Percentiles rank a stretch among this genome's conserved stretches.
Evolutionary conservation across 1,140 invertebrate species (phyloP).

Genomic region (Hypsibius dujardini): DNA sequence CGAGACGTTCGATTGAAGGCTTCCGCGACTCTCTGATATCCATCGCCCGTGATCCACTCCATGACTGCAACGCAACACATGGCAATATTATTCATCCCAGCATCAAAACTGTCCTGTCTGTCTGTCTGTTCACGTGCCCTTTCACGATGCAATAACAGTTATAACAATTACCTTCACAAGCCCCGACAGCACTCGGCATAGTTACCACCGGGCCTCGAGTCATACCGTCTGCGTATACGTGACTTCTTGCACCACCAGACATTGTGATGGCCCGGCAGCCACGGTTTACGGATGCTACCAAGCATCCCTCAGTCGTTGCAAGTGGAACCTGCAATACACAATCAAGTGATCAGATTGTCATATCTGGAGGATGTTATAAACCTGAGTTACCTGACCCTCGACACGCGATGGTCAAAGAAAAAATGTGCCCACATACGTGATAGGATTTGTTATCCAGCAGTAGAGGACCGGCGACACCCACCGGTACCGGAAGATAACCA

Average conservation of each 20-base stretch:
- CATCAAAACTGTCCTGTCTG: no score
- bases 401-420: no score
- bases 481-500: constrained; percentile 85
- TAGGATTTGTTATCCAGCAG: constrained; percentile 59
- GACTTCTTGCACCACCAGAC: constrained; percentile 50
- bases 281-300: constrained; percentile 89
- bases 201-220: constrained; percentile 81
- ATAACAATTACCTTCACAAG: constrained; percentile 38
- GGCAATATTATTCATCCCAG: neutral
- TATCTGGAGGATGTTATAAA: no score
- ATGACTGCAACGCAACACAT: constrained; percentile 30
- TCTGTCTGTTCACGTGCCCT: no score
- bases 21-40: constrained; percentile 61
- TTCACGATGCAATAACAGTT: no score
- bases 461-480: constrained; percentile 84
- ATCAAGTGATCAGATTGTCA: no score
- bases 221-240: constrained; percentile 82
- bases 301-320: constrained; percentile 95
- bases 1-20: constrained; percentile 75
- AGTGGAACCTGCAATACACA: constrained; percentile 58
- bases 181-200: constrained; percentile 57
- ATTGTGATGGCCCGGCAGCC: constrained; percentile 67
- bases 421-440: constrained; percentile 37
- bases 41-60: neutral
- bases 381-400: no score